Evolutionary conservation across 2,888 invertebrate species (phyloP), one percentile per base, ranked within the genome.

Genomic region (Drosophila paranaensis): DNA sequence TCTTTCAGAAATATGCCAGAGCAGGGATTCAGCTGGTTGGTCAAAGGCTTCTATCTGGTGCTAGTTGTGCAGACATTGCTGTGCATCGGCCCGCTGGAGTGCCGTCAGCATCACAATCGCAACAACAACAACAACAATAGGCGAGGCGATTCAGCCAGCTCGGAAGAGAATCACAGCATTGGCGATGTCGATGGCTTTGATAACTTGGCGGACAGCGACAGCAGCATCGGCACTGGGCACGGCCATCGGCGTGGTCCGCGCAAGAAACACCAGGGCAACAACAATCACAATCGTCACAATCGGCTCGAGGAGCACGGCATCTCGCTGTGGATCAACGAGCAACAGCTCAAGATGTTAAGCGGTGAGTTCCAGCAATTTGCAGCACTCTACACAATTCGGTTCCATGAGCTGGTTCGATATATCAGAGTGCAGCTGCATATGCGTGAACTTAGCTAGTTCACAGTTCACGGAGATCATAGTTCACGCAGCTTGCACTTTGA

Each of bases 321-420:
- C 76, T 96, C 96, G 60, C 93, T 98, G 70, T 98, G 97, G 97
- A 97, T 98, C 90, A 97, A 97, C 92, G 96, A 97, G 91, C 96
- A 97, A 83, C 97, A 98, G 94, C 96, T 98, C 61, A 96, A 97
- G 93, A 96, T 97, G 95, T 96, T 97, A 89, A 97, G 97, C 93
- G 97, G 97, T 97, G 92, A 94, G 85, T 71, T 14, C 3, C 35
- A n/a, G 1, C 30, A 30, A 20, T 30, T 50, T 13, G 16, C 4
- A 14, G 9, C 6, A 14, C 6, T 42, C 16, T 16, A 16, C 39
- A 46, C 27, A 30, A 10, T 10, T 27, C 16, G 62, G 45, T 39
- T 43, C 35, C 11, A 6, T 2, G 14, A 11, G 30, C 3, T 16
- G 39, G 40, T 35, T 30, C 45, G n/a, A 20, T 48, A 30, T 20